phyloP scores from a whole-genome alignment of 2,888 invertebrate species.

The Marasmarcha lunaedactyla region DNA sequence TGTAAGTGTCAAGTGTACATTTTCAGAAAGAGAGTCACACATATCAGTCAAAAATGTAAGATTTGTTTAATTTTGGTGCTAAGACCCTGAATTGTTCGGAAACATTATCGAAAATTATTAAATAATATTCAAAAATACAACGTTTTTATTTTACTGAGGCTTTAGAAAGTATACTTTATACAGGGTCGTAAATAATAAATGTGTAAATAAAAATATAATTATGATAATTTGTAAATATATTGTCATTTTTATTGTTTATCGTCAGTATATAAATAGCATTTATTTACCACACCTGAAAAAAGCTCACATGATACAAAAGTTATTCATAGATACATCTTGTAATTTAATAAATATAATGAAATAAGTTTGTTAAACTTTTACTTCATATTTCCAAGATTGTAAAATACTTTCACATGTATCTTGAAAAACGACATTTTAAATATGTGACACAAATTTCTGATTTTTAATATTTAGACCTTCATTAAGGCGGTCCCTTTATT shows the following conservation, averaged over 20 bases:
- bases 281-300: conserved; percentile 66
- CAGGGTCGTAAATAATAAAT: conserved; percentile 46
- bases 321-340: neutral
- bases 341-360: no score
- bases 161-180: conserved; percentile 36
- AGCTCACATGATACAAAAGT: conserved; percentile 35
- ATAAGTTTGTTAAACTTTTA: no score
- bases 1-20: neutral
- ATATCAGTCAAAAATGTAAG: neutral
- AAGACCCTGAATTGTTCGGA: neutral
- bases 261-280: conserved; percentile 38
- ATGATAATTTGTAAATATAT: conserved; percentile 16
- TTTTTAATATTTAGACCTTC: no score
- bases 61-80: neutral
- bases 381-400: no score
- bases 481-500: no score
- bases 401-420: no score
- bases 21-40: neutral
- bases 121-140: neutral
- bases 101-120: neutral
- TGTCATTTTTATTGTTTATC: conserved; percentile 1
- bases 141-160: conserved; percentile 36
- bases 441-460: no score
- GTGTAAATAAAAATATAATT: no score
- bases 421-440: no score